These are phyloP conservation scores for Rallus limicola DNA, from an alignment of 2,113 vertebrate species.

Conservation along the genomic window DNA sequence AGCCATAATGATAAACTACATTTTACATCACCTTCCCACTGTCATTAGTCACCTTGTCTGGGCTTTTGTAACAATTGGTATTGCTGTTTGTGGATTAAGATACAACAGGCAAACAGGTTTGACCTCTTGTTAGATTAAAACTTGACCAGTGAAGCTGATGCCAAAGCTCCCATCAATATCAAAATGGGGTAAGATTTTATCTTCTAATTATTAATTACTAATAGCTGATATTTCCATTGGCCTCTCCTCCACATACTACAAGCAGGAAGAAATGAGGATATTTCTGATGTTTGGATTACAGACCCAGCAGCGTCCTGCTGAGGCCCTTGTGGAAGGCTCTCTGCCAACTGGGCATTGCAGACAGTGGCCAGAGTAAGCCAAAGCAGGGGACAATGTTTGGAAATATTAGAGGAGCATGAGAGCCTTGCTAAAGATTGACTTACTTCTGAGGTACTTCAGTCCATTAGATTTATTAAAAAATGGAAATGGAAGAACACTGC, in stretches of 20 bases:
- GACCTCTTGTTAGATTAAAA: neutral
- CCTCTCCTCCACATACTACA: neutral
- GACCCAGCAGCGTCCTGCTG: neutral
- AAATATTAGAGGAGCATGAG: neutral
- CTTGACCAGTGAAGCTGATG: neutral
- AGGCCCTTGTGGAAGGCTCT: neutral
- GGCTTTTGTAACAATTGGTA: neutral
- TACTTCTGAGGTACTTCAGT: neutral
- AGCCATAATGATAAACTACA: neutral
- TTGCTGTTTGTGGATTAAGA: neutral
- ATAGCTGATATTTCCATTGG: neutral
- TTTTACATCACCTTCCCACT: neutral
- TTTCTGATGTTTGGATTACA: too few species aligned
- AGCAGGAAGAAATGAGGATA: neutral
- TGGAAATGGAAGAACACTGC: neutral
- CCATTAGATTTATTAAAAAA: neutral
- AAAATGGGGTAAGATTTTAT: neutral
- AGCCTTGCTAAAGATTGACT: neutral
- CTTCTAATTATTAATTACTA: neutral
- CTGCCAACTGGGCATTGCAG: neutral
- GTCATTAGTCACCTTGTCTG: neutral
- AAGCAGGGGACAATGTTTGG: neutral
- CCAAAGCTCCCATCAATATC: neutral
- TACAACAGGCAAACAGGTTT: neutral
- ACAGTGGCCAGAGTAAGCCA: neutral